Evolutionary conservation across 2,888 invertebrate species (phyloP), one percentile per base, ranked within the genome.

Genomic region (Drepana falcataria): DNA sequence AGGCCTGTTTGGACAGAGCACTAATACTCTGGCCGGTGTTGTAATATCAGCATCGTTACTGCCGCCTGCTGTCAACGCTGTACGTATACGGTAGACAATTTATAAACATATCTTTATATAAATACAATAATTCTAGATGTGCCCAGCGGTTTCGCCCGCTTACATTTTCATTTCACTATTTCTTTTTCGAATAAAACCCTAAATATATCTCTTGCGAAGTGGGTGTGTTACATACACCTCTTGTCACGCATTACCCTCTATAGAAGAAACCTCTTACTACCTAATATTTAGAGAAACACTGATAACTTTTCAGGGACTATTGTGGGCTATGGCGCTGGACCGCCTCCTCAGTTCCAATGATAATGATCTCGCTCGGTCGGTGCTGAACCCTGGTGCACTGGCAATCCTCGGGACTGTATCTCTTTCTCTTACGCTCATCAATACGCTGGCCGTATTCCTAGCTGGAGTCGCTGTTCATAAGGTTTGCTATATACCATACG

Each of bases 61-160:
- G 56, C 96, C 96, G 0, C 96, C 96, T 2, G 95, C 95, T 53
- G 96, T 96, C 1, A 96, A 96, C 84, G 94, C 95, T 58, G 95
- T 94, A 69, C 86, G 89, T 83, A 54, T 57, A 47, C 34, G 48
- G 49, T 34, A 9, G 5, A 47, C 7, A 48, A 47, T 41, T 35
- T 48, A 44, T 41, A 35, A 47, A 35, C 37, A 7, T 55, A 41
- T 7, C 4, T 6, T 9, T 4, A 48, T 44, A 4, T 49, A 21
- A 48, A 34, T 0, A 21, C 21, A 21, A 21, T 21, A 21, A 21
- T 21, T 21, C 21, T 21, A 21, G 0, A 21, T 21, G 21, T 21
- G 21, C 21, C 21, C 21, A 21, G 21, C 21, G 21, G 21, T 21
- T 21, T 21, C 21, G 1, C 21, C 21, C 21, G 21, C 21, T 21